Evolutionary conservation across 1,140 invertebrate species (phyloP), one percentile per base, ranked within the genome.

Genomic region (Nasonia vitripennis): DNA sequence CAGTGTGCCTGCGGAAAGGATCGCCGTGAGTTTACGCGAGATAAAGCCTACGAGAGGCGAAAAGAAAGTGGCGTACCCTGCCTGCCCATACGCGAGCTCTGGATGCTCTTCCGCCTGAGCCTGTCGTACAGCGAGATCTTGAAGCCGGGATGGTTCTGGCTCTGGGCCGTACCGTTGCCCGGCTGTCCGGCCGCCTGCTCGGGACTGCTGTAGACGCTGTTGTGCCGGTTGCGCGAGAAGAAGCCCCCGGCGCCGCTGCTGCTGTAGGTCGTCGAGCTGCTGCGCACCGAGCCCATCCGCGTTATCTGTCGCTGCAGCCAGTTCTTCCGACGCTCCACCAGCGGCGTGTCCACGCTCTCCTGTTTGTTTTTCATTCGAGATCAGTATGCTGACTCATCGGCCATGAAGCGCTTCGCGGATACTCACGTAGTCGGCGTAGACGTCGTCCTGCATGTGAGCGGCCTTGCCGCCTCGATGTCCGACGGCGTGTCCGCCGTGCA

Each of bases 301-400:
- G 96, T 97, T 62, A 97, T 96, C 90, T 97, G 96, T 34, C 97
- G 94, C 83, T 96, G 96, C 83, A 98, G 96, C 97, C 97, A 98
- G 91, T 97, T 97, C 91, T 97, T 97, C n/a, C 96, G 92, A 75
- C 96, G 91, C 89, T 97, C 96, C 11, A 97, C 96, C 87, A 98
- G 94, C 2, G 97, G 97, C 0, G 97, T 97, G 88, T 97, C 97
- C 0, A 98, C 97, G 89, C 97, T 97, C 92, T 97, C 97, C 97
- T 98, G 68, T 71, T 68, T 68, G 2, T 23, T 68, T 68, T 68
- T 27, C n/a, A 27, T 7, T 4, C 12, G 14, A 51, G 10, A 62
- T 62, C 7, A 37, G 34, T 27, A 27, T 27, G 1, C 27, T 27
- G 0, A 27, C 27, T 27, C 27, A 27, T 27, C 27, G 27, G 27